Percentiles rank a stretch among this genome's conserved stretches.
phyloP scores from a whole-genome alignment of 2,113 vertebrate genomes.

The Laterallus jamaicensis region DNA sequence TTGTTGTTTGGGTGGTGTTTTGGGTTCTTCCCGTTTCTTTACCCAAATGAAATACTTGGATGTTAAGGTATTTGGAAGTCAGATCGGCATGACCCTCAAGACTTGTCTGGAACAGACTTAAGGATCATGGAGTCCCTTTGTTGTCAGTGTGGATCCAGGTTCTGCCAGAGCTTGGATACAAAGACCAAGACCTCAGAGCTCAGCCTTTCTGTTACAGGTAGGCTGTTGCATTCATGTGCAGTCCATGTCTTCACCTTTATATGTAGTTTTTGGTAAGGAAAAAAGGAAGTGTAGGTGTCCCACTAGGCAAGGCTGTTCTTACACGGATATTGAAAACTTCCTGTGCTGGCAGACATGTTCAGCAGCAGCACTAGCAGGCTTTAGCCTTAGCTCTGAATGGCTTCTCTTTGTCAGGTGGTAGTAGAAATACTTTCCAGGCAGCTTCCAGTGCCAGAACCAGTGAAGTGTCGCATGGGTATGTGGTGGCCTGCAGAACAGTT shows the following conservation, averaged over 20 bases:
- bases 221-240: neutral
- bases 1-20: neutral
- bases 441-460: neutral
- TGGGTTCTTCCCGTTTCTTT: neutral
- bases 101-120: neutral
- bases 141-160: neutral
- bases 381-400: neutral
- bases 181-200: neutral
- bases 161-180: neutral
- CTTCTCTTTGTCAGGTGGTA: neutral
- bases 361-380: no score
- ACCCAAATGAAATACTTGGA: neutral
- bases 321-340: neutral
- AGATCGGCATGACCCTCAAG: neutral
- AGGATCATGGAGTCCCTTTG: neutral
- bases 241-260: neutral
- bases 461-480: rapidly evolving
- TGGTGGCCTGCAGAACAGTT: neutral
- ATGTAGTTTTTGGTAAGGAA: neutral
- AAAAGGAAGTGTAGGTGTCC: neutral
- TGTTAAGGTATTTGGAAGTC: neutral
- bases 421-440: neutral
- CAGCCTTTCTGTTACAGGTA: neutral
- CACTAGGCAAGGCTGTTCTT: neutral
- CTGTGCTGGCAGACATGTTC: neutral